A percentile compares a stretch with the other conserved stretches of the same genome.
phyloP scores from a whole-genome alignment of 2,113 vertebrate genomes.

The Glaucidium brasilianum region DNA sequence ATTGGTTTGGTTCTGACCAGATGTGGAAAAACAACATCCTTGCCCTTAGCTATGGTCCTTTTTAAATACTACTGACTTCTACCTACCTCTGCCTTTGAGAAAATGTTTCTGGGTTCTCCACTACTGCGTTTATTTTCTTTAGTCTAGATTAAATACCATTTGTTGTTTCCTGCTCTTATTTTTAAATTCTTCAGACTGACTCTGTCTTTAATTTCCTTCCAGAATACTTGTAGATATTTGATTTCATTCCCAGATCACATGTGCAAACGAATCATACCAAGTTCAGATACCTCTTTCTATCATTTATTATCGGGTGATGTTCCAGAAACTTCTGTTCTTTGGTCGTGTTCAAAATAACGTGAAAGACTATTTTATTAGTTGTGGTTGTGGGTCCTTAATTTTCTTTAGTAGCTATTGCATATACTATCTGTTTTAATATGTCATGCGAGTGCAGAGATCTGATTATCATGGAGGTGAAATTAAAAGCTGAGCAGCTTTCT shows the following conservation, averaged over 20 bases:
- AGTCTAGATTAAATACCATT: not conserved
- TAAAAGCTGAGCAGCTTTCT: not conserved
- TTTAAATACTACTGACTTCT: not conserved
- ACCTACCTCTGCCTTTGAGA: not conserved
- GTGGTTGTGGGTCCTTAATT: not conserved
- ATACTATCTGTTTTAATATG: not conserved
- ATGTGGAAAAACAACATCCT: not conserved
- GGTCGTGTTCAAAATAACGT: not conserved
- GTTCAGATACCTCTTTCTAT: not conserved
- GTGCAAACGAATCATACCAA: not conserved
- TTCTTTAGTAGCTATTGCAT: not conserved
- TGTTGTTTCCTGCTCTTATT: slow-evolving; percentile 7
- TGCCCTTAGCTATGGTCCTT: not conserved
- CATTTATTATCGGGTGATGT: not conserved
- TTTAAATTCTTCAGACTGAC: not conserved
- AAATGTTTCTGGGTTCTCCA: not conserved
- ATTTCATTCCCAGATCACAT: not conserved
- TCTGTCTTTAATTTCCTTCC: slow-evolving; percentile 10
- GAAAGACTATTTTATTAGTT: not conserved
- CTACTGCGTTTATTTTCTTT: not conserved
- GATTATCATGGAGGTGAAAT: not conserved
- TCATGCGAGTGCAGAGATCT: not conserved
- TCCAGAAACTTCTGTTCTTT: not conserved
- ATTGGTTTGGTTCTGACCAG: not conserved
- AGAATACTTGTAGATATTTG: not conserved